Conservation (phyloP, 1,140 invertebrate species). For the Sycophaga agraensis region DNA sequence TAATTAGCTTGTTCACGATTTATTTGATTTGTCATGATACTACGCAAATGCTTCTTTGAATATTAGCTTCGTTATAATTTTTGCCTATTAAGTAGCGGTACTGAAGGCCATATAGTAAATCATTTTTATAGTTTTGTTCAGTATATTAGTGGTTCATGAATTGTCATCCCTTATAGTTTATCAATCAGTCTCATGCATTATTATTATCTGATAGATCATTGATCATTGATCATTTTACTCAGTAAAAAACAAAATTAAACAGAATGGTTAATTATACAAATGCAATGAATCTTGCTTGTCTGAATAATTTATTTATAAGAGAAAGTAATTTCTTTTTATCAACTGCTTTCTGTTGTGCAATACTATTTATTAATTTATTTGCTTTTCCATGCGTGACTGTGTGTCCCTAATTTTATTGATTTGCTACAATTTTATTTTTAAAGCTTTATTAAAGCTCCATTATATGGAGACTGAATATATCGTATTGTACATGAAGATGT, state of each 20-base stretch:
- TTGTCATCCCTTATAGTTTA: not conserved
- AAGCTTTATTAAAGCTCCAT: constrained; percentile 5
- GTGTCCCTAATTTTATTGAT: constrained; percentile 6
- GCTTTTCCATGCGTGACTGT: not conserved
- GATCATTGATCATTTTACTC: constrained; percentile 1
- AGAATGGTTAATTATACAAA: not conserved
- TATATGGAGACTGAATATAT: not conserved
- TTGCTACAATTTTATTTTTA: constrained; percentile 16
- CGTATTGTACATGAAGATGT: not conserved
- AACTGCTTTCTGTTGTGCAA: constrained; percentile 18
- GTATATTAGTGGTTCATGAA: not conserved
- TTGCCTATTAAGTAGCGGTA: not conserved
- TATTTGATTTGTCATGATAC: constrained; percentile 22
- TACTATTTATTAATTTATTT: constrained; percentile 9
- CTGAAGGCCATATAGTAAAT: not conserved
- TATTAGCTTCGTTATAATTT: constrained; percentile 1
- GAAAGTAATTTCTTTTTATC: constrained; percentile 19
- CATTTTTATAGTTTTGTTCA: not conserved
- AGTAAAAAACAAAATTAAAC: not conserved
- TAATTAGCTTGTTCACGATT: constrained; percentile 49
- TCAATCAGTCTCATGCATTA: not conserved
- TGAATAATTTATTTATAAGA: constrained; percentile 3
- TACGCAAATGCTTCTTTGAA: constrained; percentile 11
- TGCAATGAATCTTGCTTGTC: constrained; percentile 26
- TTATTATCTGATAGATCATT: not conserved